These are phyloP conservation scores for Istiophorus platypterus DNA, from an alignment of 2,113 vertebrate genomes.

Conservation along the genomic window DNA sequence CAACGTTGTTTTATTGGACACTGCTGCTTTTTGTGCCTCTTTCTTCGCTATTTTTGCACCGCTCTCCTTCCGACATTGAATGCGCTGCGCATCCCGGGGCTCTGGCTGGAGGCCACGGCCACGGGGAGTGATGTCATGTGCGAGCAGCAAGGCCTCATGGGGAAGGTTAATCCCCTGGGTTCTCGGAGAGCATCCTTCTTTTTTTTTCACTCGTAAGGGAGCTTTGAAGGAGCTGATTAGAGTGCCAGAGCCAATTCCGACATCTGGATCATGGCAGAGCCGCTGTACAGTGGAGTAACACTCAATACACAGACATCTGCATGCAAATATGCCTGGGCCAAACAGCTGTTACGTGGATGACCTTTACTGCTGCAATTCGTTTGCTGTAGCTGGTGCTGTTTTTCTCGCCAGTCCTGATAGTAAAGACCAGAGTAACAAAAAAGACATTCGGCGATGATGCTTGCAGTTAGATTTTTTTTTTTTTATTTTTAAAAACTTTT, in stretches of 20 bases:
- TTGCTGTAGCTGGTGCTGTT: constrained; percentile 49
- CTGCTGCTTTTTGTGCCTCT: constrained; percentile 31
- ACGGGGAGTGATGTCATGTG: constrained; percentile 70
- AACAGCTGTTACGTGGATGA: constrained; percentile 69
- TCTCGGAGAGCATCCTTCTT: constrained; percentile 62
- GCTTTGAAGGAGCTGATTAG: constrained; percentile 68
- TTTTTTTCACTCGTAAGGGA: constrained; percentile 42
- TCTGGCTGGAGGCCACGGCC: constrained; percentile 61
- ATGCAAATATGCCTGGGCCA: constrained; percentile 56
- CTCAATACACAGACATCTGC: constrained; percentile 62
- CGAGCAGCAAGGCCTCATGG: constrained; percentile 40
- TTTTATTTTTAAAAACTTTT: neutral
- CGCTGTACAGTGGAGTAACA: constrained; percentile 19
- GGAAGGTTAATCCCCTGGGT: constrained; percentile 63
- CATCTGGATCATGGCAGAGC: constrained; percentile 71
- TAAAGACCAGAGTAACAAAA: constrained; percentile 20
- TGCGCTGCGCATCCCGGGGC: constrained; percentile 51
- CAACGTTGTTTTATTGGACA: constrained; percentile 47
- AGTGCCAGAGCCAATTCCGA: constrained; percentile 51
- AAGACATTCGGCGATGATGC: constrained; percentile 3
- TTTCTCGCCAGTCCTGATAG: constrained; percentile 40
- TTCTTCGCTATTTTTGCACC: constrained; percentile 38
- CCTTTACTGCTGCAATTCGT: constrained; percentile 61
- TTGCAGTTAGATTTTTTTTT: neutral
- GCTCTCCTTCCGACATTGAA: constrained; percentile 63